phyloP scores from a whole-genome alignment of 2,113 vertebrate species.

The Alectura lathami region DNA sequence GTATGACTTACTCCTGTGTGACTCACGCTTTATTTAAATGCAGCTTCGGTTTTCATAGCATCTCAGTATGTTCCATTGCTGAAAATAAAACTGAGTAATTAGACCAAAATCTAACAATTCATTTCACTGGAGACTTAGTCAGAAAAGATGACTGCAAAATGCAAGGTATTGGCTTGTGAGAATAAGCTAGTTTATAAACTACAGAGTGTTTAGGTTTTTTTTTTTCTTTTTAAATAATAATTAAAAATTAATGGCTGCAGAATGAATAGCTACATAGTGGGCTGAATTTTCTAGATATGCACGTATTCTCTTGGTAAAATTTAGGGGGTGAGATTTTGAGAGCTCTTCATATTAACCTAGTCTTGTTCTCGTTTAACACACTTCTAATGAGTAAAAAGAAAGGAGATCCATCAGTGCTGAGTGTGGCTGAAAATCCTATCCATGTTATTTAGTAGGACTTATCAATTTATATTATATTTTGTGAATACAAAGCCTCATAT shows the following conservation, averaged over 20 bases:
- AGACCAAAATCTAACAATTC: neutral
- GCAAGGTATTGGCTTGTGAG: neutral
- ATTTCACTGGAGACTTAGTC: neutral
- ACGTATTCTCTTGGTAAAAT: neutral
- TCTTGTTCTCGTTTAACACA: neutral
- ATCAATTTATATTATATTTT: neutral
- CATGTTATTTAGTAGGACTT: neutral
- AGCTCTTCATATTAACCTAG: neutral
- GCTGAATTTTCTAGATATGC: neutral
- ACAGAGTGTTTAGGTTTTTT: fast-evolving
- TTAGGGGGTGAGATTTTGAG: neutral
- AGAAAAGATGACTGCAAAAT: neutral
- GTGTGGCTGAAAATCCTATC: neutral
- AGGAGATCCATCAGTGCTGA: neutral
- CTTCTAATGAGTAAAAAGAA: neutral
- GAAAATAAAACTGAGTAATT: neutral
- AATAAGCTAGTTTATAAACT: neutral
- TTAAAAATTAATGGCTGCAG: neutral
- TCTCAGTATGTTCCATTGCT: neutral
- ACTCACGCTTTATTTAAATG: slow-evolving; percentile 11
- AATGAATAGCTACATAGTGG: neutral
- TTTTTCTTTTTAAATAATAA: neutral
- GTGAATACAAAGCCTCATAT: neutral
- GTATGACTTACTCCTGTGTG: neutral
- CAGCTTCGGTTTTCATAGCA: neutral